phyloP scores from a whole-genome alignment of 2,888 invertebrate species.

The Scaptomyza tumidula region DNA sequence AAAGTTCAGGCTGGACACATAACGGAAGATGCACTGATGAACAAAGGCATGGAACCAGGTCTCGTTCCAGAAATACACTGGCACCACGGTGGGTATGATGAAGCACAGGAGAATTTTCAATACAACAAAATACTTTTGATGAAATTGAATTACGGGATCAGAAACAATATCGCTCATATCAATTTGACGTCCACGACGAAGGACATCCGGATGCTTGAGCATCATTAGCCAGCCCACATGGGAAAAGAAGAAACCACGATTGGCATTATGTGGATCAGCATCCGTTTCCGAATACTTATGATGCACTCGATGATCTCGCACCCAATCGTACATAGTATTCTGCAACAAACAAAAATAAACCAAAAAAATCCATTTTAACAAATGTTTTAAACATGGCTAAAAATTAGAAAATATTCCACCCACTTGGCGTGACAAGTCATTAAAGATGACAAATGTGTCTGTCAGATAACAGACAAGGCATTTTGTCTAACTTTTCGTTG shows the following conservation, averaged over 20 bases:
- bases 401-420: not conserved
- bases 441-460: slow-evolving; percentile 70
- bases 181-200: slow-evolving; percentile 90
- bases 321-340: slow-evolving; percentile 96
- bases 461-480: slow-evolving; percentile 42
- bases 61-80: slow-evolving; percentile 90
- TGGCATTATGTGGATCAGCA: slow-evolving; percentile 93
- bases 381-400: not conserved
- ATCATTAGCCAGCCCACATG: slow-evolving; percentile 97
- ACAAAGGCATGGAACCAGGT: slow-evolving; percentile 88
- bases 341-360: slow-evolving; percentile 82
- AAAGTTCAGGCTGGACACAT: slow-evolving; percentile 90
- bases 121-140: slow-evolving; percentile 89
- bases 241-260: slow-evolving; percentile 94
- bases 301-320: slow-evolving; percentile 91
- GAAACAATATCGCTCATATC: slow-evolving; percentile 92
- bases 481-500: not conserved
- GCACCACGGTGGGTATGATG: slow-evolving; percentile 89
- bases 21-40: slow-evolving; percentile 89
- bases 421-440: slow-evolving; percentile 46
- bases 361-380: not conserved
- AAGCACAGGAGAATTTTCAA: slow-evolving; percentile 90
- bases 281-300: slow-evolving; percentile 93
- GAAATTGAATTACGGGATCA: slow-evolving; percentile 92
- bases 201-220: slow-evolving; percentile 94